Base-by-base conservation (phyloP, 1,140 invertebrate genomes). In the Grapholita molesta region DNA sequence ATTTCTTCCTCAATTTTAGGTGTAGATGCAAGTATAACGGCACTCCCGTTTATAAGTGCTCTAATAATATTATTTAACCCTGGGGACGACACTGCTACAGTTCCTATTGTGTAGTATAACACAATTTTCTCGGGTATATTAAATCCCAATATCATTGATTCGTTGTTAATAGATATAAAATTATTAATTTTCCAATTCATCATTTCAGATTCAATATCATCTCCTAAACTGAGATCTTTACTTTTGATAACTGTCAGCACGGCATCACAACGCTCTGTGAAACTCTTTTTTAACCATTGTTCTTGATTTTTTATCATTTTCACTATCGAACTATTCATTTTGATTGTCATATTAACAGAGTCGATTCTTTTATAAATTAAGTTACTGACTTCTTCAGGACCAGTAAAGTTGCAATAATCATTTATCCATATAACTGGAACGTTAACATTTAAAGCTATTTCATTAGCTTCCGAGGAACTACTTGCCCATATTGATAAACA, bases 391-490 rank as follows among this genome's bases (percentile, higher is more conserved):
- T 61, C 55, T 7, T 61, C 55, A 18, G n/a, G 11, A 24, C 64
- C 64, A 42, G 28, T 42, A 9, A 66, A 66, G 9, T 38, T 66
- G 11, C 33, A 35, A 42, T 38, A 66, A 66, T 66, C 64, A 25
- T 66, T 66, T 35, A 66, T 15, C 64, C 64, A 66, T 35, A 66
- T 42, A 21, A 38, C 38, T 7, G 64, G 32, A n/a, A 66, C 64
- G 18, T 66, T 18, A 0, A 30, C 23, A 30, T 42, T 21, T 6
- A 48, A 18, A 48, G 35, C 66, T 9, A 67, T 52, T 30, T 67
- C 42, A 53, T 67, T 67, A 2, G 35, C 35, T 32, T 38, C 38
- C 9, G 25, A 52, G 23, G 30, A 1, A 23, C 38, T 23, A 28
- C 42, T 53, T 15, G 33, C 21, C 66, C 66, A 67, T 15, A 67